Evolutionary conservation across 2,888 invertebrate species (phyloP).

Genomic region (Stegana nigrithorax): DNA sequence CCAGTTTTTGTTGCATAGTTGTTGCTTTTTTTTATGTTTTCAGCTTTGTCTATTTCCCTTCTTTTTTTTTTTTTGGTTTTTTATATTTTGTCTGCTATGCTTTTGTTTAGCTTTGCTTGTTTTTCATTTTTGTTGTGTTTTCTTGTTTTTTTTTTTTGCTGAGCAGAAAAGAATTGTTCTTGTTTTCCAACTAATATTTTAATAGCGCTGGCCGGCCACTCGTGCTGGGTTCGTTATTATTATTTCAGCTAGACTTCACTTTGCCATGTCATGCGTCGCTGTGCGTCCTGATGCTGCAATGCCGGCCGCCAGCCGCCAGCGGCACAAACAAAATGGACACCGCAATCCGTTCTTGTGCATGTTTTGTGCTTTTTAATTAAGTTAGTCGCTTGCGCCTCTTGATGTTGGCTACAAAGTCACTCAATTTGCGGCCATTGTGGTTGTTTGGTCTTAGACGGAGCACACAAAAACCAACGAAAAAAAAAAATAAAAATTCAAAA

Average conservation of each 20-base stretch:
- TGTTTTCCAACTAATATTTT: neutral
- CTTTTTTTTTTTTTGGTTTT: slow-evolving; percentile 16
- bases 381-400: slow-evolving; percentile 5
- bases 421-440: slow-evolving; percentile 13
- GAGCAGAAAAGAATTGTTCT: too few species aligned
- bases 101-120: neutral
- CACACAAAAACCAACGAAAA: neutral
- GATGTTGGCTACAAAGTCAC: slow-evolving; percentile 13
- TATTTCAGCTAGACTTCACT: neutral
- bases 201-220: neutral
- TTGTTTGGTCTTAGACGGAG: neutral
- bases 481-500: neutral
- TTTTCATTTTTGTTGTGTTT: too few species aligned
- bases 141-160: too few species aligned
- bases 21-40: slow-evolving; percentile 9
- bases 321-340: too few species aligned
- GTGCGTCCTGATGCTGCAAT: too few species aligned
- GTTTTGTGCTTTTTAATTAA: slow-evolving; percentile 19
- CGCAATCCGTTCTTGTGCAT: slow-evolving; percentile 13
- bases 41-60: slow-evolving; percentile 18
- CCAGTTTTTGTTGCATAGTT: neutral
- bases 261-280: neutral
- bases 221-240: neutral
- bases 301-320: too few species aligned
- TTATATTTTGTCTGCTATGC: slow-evolving; percentile 48